phyloP scores from a whole-genome alignment of 2,888 invertebrate species.

The Formica aserva region DNA sequence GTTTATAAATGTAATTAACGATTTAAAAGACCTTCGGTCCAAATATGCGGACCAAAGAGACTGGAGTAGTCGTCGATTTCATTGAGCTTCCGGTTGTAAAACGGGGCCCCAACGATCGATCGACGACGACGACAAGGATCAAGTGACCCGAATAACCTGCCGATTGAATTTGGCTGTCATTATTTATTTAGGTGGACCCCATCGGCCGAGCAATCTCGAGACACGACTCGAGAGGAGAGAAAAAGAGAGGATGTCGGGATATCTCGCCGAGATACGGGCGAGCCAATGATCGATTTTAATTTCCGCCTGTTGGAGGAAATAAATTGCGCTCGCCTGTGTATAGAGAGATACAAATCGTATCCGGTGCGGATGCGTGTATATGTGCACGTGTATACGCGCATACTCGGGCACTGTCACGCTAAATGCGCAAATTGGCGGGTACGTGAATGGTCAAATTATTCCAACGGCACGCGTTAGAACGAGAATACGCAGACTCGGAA shows the following conservation, averaged over 20 bases:
- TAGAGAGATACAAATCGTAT: constrained; percentile 37
- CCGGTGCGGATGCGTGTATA: not conserved
- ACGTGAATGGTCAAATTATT: constrained; percentile 53
- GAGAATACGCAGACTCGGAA: constrained; percentile 33
- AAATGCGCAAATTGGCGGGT: constrained; percentile 43
- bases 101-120: constrained; percentile 60
- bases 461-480: constrained; percentile 39
- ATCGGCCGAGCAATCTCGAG: constrained; percentile 46
- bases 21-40: not conserved
- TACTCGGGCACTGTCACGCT: constrained; percentile 39
- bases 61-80: constrained; percentile 56
- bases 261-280: constrained; percentile 62
- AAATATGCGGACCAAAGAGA: not conserved
- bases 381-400: not conserved
- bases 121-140: constrained; percentile 49
- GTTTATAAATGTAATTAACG: not conserved
- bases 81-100: constrained; percentile 67
- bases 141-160: constrained; percentile 71
- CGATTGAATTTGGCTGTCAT: constrained; percentile 72
- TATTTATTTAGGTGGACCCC: constrained; percentile 70
- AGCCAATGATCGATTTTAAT: constrained; percentile 74
- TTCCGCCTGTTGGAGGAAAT: constrained; percentile 69
- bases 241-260: constrained; percentile 31
- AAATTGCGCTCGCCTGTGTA: constrained; percentile 65
- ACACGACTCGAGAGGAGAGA: constrained; percentile 28